Percentiles rank a stretch among this genome's conserved stretches.
These are phyloP conservation scores for Limonius californicus DNA, from an alignment of 1,140 invertebrate species.

Conservation along the genomic window DNA sequence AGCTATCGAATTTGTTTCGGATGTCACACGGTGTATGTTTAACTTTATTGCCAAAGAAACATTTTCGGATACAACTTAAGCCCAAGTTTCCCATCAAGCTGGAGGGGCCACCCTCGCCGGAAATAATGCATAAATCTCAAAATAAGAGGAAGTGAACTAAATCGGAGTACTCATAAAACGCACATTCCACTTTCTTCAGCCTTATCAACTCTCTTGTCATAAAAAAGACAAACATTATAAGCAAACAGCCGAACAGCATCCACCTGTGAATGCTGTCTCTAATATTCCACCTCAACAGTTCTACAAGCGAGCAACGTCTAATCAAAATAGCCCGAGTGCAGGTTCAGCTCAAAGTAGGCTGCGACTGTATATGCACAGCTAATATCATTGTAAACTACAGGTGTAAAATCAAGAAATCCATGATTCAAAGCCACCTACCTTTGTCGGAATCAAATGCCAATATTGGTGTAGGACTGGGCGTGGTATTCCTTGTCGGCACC, in stretches of 20 bases:
- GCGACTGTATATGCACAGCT: conserved; percentile 7
- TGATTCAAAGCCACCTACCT: conserved; percentile 17
- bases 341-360: not conserved
- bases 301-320: not conserved
- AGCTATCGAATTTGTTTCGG: no score
- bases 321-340: not conserved
- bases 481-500: conserved; percentile 13
- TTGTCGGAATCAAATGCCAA: conserved; percentile 18
- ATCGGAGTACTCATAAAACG: no score
- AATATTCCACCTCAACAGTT: not conserved
- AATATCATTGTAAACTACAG: conserved; percentile 15
- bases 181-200: no score
- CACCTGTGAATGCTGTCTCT: conserved; percentile 3
- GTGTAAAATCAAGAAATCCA: conserved; percentile 16
- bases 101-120: no score
- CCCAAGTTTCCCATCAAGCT: no score
- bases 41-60: no score
- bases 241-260: not conserved
- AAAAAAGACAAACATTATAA: not conserved
- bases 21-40: no score
- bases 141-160: no score
- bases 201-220: not conserved
- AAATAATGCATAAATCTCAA: no score
- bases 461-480: conserved; percentile 17
- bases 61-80: no score